phyloP scores from a whole-genome alignment of 2,113 vertebrate species.

The Leiothrix lutea region DNA sequence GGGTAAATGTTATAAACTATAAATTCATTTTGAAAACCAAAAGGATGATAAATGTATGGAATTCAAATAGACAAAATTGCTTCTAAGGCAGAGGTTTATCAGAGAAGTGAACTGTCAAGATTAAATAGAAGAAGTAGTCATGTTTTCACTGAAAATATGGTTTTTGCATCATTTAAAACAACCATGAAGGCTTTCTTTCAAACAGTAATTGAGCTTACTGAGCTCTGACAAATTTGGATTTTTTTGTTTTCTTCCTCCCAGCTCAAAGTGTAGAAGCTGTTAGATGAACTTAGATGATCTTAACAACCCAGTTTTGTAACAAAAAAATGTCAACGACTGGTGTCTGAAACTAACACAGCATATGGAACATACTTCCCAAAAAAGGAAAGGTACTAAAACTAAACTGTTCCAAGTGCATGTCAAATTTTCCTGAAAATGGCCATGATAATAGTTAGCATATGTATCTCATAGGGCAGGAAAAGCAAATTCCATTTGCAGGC shows the following conservation, averaged over 20 bases:
- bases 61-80: not conserved
- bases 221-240: not conserved
- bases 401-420: not conserved
- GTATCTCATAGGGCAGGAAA: not conserved
- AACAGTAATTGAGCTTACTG: not conserved
- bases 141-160: not conserved
- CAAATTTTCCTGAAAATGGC: not conserved
- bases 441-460: not conserved
- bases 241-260: not conserved
- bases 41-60: conserved; percentile 11
- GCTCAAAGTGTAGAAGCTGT: not conserved
- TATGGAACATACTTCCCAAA: not conserved
- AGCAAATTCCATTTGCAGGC: not conserved
- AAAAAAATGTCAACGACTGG: not conserved
- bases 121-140: not conserved
- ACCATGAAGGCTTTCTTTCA: not conserved
- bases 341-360: not conserved
- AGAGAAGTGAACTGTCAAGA: not conserved
- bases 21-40: conserved; percentile 16
- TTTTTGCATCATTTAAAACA: not conserved
- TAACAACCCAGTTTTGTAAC: not conserved
- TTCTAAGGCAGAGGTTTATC: not conserved
- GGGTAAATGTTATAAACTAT: conserved; percentile 1
- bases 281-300: not conserved
- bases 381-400: not conserved